Evolutionary conservation across 2,888 invertebrate species (phyloP), one percentile per base, ranked within the genome.

Genomic region (Agapetus fuscipes): DNA sequence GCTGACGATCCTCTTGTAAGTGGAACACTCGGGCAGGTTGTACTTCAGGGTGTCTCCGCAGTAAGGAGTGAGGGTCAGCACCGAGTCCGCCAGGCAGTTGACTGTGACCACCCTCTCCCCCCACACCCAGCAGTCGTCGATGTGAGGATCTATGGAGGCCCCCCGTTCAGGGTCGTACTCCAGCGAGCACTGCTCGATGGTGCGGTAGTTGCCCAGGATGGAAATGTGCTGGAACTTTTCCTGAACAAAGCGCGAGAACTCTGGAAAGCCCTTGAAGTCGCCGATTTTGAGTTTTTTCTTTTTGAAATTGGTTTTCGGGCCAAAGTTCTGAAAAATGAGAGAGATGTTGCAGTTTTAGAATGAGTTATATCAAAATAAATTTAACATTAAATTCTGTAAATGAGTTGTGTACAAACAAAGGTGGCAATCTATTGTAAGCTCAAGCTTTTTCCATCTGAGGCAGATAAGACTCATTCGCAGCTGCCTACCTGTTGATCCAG

Each of bases 41-140:
- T 68, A 69, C 48, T 63, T 67, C 16, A 53, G 60, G 15, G 32
- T 54, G 34, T 72, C 68, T 16, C 76, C 74, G 35, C 53, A 52
- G 54, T 73, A 84, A 17, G 66, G 71, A 1, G 78, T 83, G 72
- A 97, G 77, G 0, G 88, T 90, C 24, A 96, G 70, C 2, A 83
- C 75, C 0, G 90, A 81, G 56, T 88, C 82, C 0, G 86, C 78
- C 11, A 86, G 59, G 50, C 93, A 76, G 59, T 93, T 96, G 0
- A 95, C 78, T 0, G 94, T 96, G 2, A 97, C 82, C 25, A 98
- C 83, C 49, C 97, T 76, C 62, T 97, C 94, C 4, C 98, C 98
- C 98, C 98, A 99, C 41, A 99, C 78, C 98, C 98, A 98, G 57
- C 89, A 90, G 55, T 99, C 98, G 62, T 98, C 98, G 50, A 95